These are phyloP conservation scores for Neolamprologus fasciatus DNA, from an alignment of 2,113 vertebrate species.

Conservation along the genomic window DNA sequence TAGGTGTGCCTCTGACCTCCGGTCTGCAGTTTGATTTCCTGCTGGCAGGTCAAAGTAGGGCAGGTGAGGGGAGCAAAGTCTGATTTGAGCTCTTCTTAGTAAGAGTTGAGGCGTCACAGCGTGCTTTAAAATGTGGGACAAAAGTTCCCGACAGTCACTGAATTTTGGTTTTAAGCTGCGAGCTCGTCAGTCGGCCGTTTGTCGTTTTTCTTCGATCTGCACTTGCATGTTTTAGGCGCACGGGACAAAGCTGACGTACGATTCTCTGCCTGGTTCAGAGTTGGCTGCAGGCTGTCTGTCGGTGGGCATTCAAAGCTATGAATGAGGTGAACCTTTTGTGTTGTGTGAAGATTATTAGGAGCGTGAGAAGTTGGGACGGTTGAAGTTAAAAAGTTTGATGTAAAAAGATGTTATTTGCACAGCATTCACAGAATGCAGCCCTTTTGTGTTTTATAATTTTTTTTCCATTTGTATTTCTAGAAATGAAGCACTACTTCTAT, in stretches of 20 bases:
- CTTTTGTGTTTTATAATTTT: constrained; percentile 33
- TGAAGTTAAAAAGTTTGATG: constrained; percentile 25
- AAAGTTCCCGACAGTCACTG: neutral
- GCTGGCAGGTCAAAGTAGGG: constrained; percentile 46
- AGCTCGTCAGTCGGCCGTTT: neutral
- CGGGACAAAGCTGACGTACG: neutral
- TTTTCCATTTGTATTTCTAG: constrained; percentile 39
- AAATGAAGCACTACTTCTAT: constrained; percentile 66
- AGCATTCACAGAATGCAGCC: constrained; percentile 75
- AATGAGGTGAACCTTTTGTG: neutral
- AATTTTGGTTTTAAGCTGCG: neutral
- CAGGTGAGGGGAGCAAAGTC: neutral
- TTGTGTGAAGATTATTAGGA: neutral
- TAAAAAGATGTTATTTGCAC: constrained; percentile 70
- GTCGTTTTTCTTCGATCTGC: neutral
- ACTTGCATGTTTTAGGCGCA: neutral
- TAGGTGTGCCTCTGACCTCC: neutral
- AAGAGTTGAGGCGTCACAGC: neutral
- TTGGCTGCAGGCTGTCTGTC: neutral
- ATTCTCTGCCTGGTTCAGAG: neutral
- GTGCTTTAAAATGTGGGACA: neutral
- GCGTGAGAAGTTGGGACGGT: constrained; percentile 6
- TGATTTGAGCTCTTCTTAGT: neutral
- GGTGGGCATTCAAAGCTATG: neutral
- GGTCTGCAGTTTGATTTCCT: constrained; percentile 23